Conservation (phyloP, 2,888 invertebrate species). For the Exephanes ischioxanthus region DNA sequence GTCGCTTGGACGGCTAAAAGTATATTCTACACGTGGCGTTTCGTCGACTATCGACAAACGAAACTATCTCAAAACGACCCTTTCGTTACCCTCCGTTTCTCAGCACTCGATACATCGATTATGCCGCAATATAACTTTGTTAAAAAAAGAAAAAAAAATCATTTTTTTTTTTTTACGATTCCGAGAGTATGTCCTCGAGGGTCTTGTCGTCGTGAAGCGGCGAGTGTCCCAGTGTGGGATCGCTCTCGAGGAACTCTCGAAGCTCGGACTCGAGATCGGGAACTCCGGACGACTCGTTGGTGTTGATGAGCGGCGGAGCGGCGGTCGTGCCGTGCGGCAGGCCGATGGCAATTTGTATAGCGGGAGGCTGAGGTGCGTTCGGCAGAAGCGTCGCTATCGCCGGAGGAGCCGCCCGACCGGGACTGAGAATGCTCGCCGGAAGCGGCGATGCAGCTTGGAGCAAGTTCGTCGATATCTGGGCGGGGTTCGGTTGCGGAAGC, state of each 20-base stretch:
- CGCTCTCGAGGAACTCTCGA: constrained; percentile 90
- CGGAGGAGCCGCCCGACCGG: constrained; percentile 74
- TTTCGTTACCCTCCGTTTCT: too few species aligned
- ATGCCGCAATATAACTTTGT: too few species aligned
- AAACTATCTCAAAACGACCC: too few species aligned
- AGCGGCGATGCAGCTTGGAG: constrained; percentile 76
- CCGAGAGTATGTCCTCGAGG: constrained; percentile 83
- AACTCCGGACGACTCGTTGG: constrained; percentile 82
- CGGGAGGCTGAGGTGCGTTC: constrained; percentile 74
- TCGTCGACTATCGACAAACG: too few species aligned
- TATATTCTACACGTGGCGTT: constrained; percentile 45
- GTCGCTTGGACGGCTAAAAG: constrained; percentile 52
- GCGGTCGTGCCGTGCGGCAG: constrained; percentile 76
- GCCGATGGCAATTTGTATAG: constrained; percentile 81
- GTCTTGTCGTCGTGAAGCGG: constrained; percentile 84
- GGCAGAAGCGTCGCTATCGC: constrained; percentile 74
- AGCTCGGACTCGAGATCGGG: constrained; percentile 89
- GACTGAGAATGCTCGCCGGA: constrained; percentile 74
- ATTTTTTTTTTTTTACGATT: constrained; percentile 76
- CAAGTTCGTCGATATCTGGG: constrained; percentile 76
- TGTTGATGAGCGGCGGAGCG: constrained; percentile 74
- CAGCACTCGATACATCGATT: too few species aligned
- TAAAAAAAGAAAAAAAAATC: background rate
- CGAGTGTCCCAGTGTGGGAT: constrained; percentile 87
- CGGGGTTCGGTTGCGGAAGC: constrained; percentile 72